phyloP scores from a whole-genome alignment of 2,888 invertebrate species.

The Temnothorax unifasciatus region DNA sequence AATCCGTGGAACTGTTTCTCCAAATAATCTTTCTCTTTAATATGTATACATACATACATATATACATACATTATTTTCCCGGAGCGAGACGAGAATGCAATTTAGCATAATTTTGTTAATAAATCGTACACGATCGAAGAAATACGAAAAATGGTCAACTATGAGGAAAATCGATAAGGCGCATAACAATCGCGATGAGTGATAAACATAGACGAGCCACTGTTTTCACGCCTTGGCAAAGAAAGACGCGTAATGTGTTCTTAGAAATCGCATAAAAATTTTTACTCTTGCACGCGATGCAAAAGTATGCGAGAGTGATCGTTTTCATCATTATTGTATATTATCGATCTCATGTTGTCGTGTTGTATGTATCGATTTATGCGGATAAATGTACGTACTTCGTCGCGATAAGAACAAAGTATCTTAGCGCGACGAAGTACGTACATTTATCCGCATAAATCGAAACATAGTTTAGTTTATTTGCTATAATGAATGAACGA shows the following conservation, averaged over 20 bases:
- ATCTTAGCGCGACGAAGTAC: neutral
- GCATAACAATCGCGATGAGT: neutral
- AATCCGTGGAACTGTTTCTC: slow-evolving; percentile 80
- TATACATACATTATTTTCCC: neutral
- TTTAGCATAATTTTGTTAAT: neutral
- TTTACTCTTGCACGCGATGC: neutral
- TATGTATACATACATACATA: neutral
- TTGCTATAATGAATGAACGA: slow-evolving; percentile 1
- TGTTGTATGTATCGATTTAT: neutral
- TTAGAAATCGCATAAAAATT: neutral
- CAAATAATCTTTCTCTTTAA: slow-evolving; percentile 15
- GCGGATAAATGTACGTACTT: neutral
- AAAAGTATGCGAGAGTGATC: neutral
- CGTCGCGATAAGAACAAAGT: neutral
- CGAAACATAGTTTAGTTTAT: neutral
- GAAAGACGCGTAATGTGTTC: neutral
- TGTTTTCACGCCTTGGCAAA: neutral
- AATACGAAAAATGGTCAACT: neutral
- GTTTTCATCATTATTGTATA: neutral
- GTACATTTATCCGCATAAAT: too few species aligned
- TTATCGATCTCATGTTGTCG: neutral
- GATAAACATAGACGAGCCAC: neutral
- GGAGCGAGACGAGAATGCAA: neutral
- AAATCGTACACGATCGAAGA: neutral
- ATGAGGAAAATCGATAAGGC: neutral